Base-by-base conservation (phyloP, 2,113 vertebrate species). In the Pterocles burchelli region DNA sequence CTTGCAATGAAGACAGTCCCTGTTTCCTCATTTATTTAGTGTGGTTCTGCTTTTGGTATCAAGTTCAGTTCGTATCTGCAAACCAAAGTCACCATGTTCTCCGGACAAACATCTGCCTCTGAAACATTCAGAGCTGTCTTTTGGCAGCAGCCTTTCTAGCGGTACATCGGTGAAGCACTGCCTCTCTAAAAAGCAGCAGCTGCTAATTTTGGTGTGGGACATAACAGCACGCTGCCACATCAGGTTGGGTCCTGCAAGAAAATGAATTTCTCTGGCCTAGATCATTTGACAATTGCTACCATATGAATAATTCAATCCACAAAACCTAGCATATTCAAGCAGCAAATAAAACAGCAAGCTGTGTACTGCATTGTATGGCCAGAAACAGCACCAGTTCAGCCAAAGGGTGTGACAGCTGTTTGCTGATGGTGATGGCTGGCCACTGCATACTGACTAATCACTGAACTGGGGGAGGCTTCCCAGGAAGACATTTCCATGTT, bases 371-470 rank as follows among this genome's bases (percentile, higher is more conserved):
- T 88, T 70, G 78, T 24, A 63, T 0, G 2, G 88, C 82, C 95
- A 80, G 90, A 51, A 96, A 57, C 59, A 48, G 89, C 84, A 83
- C 67, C 82, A 48, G 78, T 16, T 66, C 91, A 96, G 94, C 94
- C 94, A 93, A 96, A 95, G 93, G 91, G 81, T 38, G 88, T 83
- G 95, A 96, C 94, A 97, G 93, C 94, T 95, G 94, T 85, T 94
- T 36, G 55, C 88, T 66, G 72, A 52, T 91, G 58, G 71, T 12
- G 89, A 82, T 41, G 82, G 89, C 88, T 70, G 88, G 81, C 72
- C 81, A 67, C 82, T n/a, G 75, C 78, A 33, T 0, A 11, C 59
- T 6, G 3, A 71, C 88, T 94, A 77, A 93, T 80, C 0, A 5
- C 7, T 2, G 2, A 74, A 63, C 19, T 71, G 80, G 63, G 1